Percentiles rank a stretch among this genome's conserved stretches.
phyloP scores from a whole-genome alignment of 2,888 invertebrate genomes.

The Cephus pulcher region DNA sequence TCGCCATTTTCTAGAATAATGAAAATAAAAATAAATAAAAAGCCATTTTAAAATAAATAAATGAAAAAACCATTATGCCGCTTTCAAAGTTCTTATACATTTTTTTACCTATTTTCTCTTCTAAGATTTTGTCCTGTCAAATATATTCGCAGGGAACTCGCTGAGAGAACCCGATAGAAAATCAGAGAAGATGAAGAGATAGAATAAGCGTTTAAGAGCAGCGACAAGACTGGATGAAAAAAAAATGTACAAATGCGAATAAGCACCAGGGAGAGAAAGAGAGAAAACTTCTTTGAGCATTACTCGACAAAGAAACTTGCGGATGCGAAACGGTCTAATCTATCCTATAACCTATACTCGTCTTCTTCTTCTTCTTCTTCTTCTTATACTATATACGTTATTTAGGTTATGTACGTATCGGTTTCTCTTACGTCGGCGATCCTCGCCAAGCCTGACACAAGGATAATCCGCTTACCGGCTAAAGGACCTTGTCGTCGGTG shows the following conservation, averaged over 20 bases:
- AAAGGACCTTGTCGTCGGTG: constrained; percentile 43
- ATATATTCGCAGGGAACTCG: background rate
- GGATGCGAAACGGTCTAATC: background rate
- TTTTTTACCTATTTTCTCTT: background rate
- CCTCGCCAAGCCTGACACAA: constrained; percentile 17
- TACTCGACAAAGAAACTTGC: background rate
- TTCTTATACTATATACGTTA: background rate
- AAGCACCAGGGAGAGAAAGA: background rate
- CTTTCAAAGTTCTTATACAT: too few relatives aligned
- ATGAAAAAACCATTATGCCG: too few relatives aligned
- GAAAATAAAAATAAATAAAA: too few relatives aligned
- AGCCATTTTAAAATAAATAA: too few relatives aligned
- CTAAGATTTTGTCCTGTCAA: background rate
- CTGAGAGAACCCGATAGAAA: background rate
- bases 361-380: too few relatives aligned
- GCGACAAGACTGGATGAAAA: background rate
- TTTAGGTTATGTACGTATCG: constrained; percentile 44
- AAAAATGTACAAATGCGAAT: background rate
- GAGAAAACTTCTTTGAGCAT: background rate
- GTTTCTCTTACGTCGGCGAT: constrained; percentile 36
- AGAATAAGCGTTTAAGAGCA: background rate
- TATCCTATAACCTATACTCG: background rate
- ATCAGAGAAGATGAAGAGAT: background rate
- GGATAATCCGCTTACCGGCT: constrained; percentile 58
- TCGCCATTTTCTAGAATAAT: background rate